A percentile compares a stretch with the other conserved stretches of the same genome.
These are phyloP conservation scores for Terrapene triunguis DNA, from an alignment of 2,113 vertebrate species.

Conservation along the genomic window DNA sequence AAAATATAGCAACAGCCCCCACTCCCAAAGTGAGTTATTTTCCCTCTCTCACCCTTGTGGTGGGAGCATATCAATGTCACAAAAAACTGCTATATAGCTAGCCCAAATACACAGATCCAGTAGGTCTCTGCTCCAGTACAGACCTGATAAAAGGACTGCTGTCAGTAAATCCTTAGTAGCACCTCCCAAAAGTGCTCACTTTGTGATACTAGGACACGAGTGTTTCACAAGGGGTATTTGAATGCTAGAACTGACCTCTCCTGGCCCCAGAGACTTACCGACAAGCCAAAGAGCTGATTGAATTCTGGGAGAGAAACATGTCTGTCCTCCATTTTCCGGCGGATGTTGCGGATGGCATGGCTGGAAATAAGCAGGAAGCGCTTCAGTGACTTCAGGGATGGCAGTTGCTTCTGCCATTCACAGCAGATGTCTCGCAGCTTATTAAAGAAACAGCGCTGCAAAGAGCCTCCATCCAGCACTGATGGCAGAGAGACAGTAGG, in stretches of 20 bases:
- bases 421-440: conserved; percentile 81
- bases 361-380: conserved; percentile 80
- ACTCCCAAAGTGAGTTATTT: neutral
- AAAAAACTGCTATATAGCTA: neutral
- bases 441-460: conserved; percentile 87
- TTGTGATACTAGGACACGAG: neutral
- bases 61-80: neutral
- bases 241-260: neutral
- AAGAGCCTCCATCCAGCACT: conserved; percentile 84
- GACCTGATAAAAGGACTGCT: neutral
- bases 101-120: neutral
- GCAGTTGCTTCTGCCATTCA: conserved; percentile 80
- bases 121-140: neutral
- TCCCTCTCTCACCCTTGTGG: rapidly evolving
- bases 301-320: conserved; percentile 88
- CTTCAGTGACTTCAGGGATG: neutral
- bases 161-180: neutral
- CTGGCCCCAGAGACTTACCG: conserved; percentile 71
- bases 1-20: neutral
- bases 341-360: conserved; percentile 91
- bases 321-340: conserved; percentile 97
- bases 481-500: neutral
- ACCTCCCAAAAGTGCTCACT: neutral
- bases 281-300: conserved; percentile 89
- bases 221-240: rapidly evolving